Evolutionary conservation across 2,888 invertebrate species (phyloP), one percentile per base, ranked within the genome.

Genomic region (Strigamia maritima): DNA sequence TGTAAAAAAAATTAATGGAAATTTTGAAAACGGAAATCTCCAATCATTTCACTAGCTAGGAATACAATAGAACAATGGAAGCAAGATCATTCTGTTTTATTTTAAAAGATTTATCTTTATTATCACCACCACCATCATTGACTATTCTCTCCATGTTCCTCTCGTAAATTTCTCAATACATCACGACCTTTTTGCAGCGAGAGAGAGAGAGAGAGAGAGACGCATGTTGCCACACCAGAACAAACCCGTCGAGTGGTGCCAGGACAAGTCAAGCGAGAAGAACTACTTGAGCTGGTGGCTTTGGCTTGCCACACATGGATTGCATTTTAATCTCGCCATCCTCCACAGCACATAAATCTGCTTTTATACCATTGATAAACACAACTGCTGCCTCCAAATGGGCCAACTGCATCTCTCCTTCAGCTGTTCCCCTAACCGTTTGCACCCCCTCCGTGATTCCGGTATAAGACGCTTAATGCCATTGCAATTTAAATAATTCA

Each of bases 201-300:
- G 24, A n/a, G n/a, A n/a, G n/a, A n/a, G n/a, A n/a, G n/a, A n/a
- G n/a, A n/a, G n/a, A n/a, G n/a, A n/a, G n/a, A 60, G n/a, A 65
- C 65, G 26, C 65, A 65, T 65, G 65, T 65, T 65, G 65, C 26
- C 26, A 26, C 16, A 65, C 65, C 65, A 65, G 65, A 65, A 65
- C 26, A 8, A 65, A 65, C 26, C 65, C 65, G 26, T 65, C 65
- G 65, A 65, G 65, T 26, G 24, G 24, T 26, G 65, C 65, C 65
- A 65, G 65, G 65, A 24, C 65, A 65, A 65, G 65, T 65, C 65
- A 65, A 65, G 65, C 65, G 65, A 65, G 28, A 65, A 65, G 65
- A 65, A 65, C 65, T 65, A 65, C 65, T 65, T 65, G 65, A 65
- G 65, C 65, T 65, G 65, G 65, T 65, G 65, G 65, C 65, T 65